Evolutionary conservation across 2,888 invertebrate species (phyloP).

Genomic region (Epinotia ramella): DNA sequence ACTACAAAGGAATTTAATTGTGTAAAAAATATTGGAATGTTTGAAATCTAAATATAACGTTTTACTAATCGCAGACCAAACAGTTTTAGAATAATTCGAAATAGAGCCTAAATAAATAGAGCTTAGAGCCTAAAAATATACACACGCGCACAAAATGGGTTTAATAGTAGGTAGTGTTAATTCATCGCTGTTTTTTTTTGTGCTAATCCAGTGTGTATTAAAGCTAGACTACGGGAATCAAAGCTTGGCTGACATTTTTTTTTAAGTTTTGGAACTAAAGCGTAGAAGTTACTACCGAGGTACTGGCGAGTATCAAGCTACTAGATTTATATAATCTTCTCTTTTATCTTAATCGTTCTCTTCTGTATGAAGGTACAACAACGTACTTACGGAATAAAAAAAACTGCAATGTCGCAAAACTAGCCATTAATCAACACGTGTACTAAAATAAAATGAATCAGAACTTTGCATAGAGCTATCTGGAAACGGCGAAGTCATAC

Average conservation of each 20-base stretch:
- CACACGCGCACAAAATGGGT: too few relatives aligned
- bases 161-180: background rate
- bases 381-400: background rate
- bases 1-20: conserved; percentile 20
- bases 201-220: background rate
- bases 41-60: conserved; percentile 38
- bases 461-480: conserved; percentile 15
- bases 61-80: background rate
- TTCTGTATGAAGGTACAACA: too few relatives aligned
- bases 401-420: background rate
- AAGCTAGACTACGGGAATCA: background rate
- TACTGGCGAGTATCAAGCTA: too few relatives aligned
- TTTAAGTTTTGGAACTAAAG: background rate
- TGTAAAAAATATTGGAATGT: conserved; percentile 12
- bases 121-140: too few relatives aligned
- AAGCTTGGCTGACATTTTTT: background rate
- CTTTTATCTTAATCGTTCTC: too few relatives aligned
- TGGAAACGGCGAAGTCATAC: conserved; percentile 25
- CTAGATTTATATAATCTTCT: too few relatives aligned
- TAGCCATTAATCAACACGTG: background rate
- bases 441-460: background rate
- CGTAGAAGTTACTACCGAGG: background rate
- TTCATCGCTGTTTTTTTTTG: background rate
- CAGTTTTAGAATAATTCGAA: conserved; percentile 11
- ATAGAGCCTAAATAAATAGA: too few relatives aligned